Base-by-base conservation (phyloP, 23 tunicate species). In the Corella eumyota region DNA sequence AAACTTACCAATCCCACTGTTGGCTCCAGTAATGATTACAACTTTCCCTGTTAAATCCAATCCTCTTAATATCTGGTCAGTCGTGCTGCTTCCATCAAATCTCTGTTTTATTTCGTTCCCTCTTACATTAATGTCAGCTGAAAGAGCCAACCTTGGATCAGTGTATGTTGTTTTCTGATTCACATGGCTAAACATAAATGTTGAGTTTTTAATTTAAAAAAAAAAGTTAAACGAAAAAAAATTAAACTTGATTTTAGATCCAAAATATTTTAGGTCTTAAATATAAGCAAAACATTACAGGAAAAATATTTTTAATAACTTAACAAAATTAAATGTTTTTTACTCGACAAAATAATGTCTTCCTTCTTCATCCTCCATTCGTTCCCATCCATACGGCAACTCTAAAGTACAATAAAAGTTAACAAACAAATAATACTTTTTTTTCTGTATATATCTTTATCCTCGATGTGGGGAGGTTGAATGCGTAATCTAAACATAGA, bases 371-470 rank as follows among this genome's bases (percentile, higher is more conserved):
- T 88, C 96, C 36, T 72, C 64, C 45, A 57, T 25, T 36, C 88
- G 61, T 45, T 78, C 73, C 96, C 96, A 88, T 21, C 96, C 96
- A 73, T 88, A 88, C 9, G 96, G 96, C 30, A 88, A 61, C 25
- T 85, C 95, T 85, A 30, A 27, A 50, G 30, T 30, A 29, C 20
- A 59, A 2, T 6, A 28, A 11, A 11, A 11, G 13, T 15, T 13
- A n/a, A n/a, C 28, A n/a, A 19, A 0, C 13, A 22, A 21, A 21
- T 54, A 54, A 19, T 54, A 54, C 15, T 9, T 40, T 40, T 40
- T 40, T 40, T 40, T 40, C 15, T 9, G 48, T 40, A 40, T 40
- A 40, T 40, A 15, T 15, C 11, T 9, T 40, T 15, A 15, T 15
- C 11, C 15, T 15, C 48, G 48, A 40, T 9, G 11, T 9, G 11